Evolutionary conservation across 2,888 invertebrate species (phyloP), one percentile per base, ranked within the genome.

Genomic region (Agrotis puta): DNA sequence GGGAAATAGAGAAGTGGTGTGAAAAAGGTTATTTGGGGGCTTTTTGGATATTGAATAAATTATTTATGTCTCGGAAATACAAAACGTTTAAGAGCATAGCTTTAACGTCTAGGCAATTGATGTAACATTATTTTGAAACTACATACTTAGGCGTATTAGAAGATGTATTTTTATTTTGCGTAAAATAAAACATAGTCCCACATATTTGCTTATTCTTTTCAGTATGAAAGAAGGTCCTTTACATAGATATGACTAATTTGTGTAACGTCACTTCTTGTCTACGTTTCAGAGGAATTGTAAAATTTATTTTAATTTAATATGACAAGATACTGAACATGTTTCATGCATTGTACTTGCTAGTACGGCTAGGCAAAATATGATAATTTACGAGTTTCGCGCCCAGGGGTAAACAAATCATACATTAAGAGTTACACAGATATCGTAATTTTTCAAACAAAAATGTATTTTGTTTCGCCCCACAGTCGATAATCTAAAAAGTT

Each of bases 401-500:
- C 45, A 27, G 5, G 11, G 5, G 11, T 50, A 47, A 77, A 64
- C 33, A 48, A 27, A 56, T 22, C 51, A 3, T 18, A 64, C 59
- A 39, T 61, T 22, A 13, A 43, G 33, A 43, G 22, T 45, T 27
- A 14, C 13, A 47, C 4, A 33, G 22, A 33, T 61, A 62, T 47
- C 27, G 27, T 2, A 0, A 7, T 24, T 47, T 66, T 66, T 47
- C 11, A 58, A 14, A 4, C 24, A 64, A 66, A 70, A 43, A 45
- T 18, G n/a, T 59, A n/a, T 65, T 64, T 56, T 65, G 33, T 73
- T 76, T 70, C 45, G n/a, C 24, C 43, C 61, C 59, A 58, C 50
- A 33, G 59, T 63, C 67, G 62, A 64, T 74, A 78, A 76, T 76
- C 63, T 13, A 39, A 51, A 77, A 85, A 85, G 64, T 84, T 85